Percentiles rank a stretch among this genome's conserved stretches.
phyloP scores from a whole-genome alignment of 2,888 invertebrate genomes.

The Creontiades dilutus region DNA sequence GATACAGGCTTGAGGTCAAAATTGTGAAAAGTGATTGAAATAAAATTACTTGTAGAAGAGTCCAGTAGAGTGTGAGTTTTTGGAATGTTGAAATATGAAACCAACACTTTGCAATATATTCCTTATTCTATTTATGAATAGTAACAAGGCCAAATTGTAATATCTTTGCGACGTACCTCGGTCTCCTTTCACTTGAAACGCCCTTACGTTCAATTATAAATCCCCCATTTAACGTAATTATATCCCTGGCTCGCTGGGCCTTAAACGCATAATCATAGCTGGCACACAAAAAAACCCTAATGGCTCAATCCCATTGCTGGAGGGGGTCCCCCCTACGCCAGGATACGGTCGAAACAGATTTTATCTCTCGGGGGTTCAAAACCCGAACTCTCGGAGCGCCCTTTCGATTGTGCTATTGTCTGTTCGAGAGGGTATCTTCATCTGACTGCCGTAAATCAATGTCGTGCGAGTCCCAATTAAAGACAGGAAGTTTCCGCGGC shows the following conservation, averaged over 20 bases:
- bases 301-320: background rate
- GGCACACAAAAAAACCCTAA: background rate
- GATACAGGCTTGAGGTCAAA: too few relatives aligned
- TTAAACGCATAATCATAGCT: constrained; percentile 9
- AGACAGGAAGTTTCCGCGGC: constrained; percentile 51
- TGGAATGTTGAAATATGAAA: too few relatives aligned
- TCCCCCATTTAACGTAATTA: background rate
- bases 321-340: background rate
- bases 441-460: constrained; percentile 43
- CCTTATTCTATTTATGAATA: background rate
- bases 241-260: background rate
- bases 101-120: too few relatives aligned
- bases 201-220: background rate
- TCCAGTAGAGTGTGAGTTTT: too few relatives aligned
- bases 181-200: constrained; percentile 24
- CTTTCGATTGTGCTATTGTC: constrained; percentile 35
- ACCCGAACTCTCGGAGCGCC: background rate
- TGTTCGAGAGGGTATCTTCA: constrained; percentile 22
- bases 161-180: constrained; percentile 4
- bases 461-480: constrained; percentile 26
- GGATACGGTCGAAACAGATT: background rate
- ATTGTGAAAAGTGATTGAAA: too few relatives aligned
- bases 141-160: background rate
- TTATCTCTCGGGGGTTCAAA: background rate
- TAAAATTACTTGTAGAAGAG: too few relatives aligned